These are phyloP conservation scores for Octopus sinensis DNA, from an alignment of 1,140 invertebrate species.

Conservation along the genomic window DNA sequence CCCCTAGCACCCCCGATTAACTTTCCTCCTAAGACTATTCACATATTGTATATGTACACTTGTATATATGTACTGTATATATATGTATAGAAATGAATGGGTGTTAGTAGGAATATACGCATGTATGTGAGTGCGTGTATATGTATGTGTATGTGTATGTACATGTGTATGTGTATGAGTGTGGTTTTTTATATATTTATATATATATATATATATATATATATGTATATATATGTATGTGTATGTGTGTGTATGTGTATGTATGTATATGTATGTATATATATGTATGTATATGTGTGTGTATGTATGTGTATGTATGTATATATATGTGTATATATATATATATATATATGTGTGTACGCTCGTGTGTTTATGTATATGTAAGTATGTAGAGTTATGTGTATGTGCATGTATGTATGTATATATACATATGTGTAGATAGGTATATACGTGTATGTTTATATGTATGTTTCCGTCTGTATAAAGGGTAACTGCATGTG, in stretches of 20 bases:
- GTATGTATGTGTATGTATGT: not conserved
- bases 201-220: not conserved
- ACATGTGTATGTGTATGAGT: not conserved
- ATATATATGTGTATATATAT: not conserved
- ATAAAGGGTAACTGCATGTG: no score
- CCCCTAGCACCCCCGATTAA: no score
- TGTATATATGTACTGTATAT: no score
- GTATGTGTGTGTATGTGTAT: not conserved
- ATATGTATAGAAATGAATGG: not conserved
- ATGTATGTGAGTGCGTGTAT: constrained; percentile 15
- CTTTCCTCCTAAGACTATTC: no score
- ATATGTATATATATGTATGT: not conserved
- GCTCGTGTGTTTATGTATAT: not conserved
- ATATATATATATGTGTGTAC: not conserved
- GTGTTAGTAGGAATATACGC: not conserved
- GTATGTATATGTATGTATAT: not conserved
- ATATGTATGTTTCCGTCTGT: not conserved
- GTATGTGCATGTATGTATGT: not conserved
- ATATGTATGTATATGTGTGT: not conserved
- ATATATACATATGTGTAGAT: not conserved
- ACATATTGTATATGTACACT: no score
- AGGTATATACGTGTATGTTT: not conserved
- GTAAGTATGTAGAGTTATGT: not conserved
- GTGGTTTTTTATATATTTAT: not conserved
- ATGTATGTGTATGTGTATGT: constrained; percentile 10